A percentile compares a stretch with the other conserved stretches of the same genome.
phyloP scores from a whole-genome alignment of 2,113 vertebrate genomes.

The Petrocephalus zakoni region DNA sequence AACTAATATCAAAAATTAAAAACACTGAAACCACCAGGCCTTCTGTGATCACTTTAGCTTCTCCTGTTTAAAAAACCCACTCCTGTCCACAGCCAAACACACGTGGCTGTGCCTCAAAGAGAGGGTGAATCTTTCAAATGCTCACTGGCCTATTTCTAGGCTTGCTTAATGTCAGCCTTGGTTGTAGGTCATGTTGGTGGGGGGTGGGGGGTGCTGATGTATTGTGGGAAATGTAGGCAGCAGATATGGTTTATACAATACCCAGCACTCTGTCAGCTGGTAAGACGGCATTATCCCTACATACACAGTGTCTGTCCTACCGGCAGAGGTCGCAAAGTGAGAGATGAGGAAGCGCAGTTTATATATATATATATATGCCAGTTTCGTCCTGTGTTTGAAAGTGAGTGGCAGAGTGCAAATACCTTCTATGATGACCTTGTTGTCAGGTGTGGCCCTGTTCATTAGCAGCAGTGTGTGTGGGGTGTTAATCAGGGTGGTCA shows the following conservation, averaged over 20 bases:
- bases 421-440: constrained; percentile 44
- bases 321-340: neutral
- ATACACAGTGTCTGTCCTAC: constrained; percentile 33
- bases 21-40: constrained; percentile 11
- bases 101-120: neutral
- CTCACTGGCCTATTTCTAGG: neutral
- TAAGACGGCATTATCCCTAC: neutral
- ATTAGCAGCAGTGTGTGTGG: constrained; percentile 49
- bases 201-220: neutral
- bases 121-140: neutral
- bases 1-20: neutral
- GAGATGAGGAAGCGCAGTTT: constrained; percentile 28
- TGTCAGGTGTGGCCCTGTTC: constrained; percentile 47
- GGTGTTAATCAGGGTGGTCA: constrained; percentile 41
- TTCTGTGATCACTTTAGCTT: constrained; percentile 8
- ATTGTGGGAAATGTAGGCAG: neutral
- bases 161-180: neutral
- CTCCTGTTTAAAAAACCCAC: neutral
- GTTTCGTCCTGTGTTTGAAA: constrained; percentile 50
- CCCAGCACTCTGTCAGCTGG: neutral
- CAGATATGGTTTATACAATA: neutral
- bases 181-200: neutral
- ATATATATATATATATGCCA: constrained; percentile 30
- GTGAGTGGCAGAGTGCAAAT: constrained; percentile 47
- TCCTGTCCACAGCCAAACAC: neutral